Base-by-base conservation (phyloP, 2,113 vertebrate species). In the Urocynchramus pylzowi region DNA sequence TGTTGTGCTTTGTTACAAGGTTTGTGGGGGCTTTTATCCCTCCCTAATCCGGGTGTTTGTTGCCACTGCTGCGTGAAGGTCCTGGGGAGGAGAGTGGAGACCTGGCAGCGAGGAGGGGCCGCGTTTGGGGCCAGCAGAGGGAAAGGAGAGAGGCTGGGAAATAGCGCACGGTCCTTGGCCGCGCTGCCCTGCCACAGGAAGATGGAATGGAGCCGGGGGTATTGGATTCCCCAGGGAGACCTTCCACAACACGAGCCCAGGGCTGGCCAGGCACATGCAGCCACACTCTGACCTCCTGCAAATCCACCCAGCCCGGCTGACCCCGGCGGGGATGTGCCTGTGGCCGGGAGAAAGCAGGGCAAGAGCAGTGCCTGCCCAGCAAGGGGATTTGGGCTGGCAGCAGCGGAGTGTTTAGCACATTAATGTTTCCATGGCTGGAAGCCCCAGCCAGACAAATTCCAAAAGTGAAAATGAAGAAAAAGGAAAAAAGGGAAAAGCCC, bases 241-340 rank as follows among this genome's bases (percentile, higher is more conserved):
- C 91, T 92, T 93, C 83, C 73, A 94, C 63, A 87, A 44, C 89
- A 94, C 0, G 20, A 53, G 75, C 70, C 26, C 6, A 15, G 80
- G 52, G 84, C 88, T 87, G 59, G 52, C 45, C 10, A 8, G 84
- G 87, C 65, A 80, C 82, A 87, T 2, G 7, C 54, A 52, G 70
- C 60, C 74, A 57, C 0, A 1, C 77, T 92, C 74, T 67, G 90
- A 39, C 44, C 80, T 78, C 90, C 54, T 4, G 28, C 39, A 67
- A 31, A 42, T 41, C 63, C n/a, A 5, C 16, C 22, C 37, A 27
- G 39, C 17, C 10, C 52, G 0, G 2, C 80, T 45, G 26, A 45
- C 12, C 30, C 41, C 0, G 0, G 4, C 0, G 0, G 41, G 41
- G 53, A 52, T 31, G 70, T 76, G 44, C 1, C 0, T n/a, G 73